Base-by-base conservation (phyloP, 2,888 invertebrate species). In the Blastobasis adustella region DNA sequence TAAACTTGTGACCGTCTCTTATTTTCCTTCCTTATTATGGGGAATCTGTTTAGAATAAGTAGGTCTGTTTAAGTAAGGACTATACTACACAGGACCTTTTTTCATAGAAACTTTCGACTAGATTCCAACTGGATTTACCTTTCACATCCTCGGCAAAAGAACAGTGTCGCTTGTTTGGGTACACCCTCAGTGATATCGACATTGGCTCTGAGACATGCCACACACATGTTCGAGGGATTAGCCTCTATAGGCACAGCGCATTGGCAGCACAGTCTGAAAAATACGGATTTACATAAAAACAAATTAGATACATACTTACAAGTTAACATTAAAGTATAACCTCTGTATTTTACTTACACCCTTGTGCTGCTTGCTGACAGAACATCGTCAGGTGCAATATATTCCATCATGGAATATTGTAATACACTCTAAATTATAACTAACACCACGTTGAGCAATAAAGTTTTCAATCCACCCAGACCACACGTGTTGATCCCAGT, bases 211-310 rank as follows among this genome's bases (percentile, higher is more conserved):
- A 99, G 82, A 80, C 99, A 99, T 23, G 94, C 95, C 1, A 98
- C 96, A 80, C 99, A 99, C 97, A 98, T 98, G 80, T 98, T 99
- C 0, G 98, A 93, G 3, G 97, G 96, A 88, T 99, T 99, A 39
- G 99, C 95, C 66, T 96, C 95, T 53, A 99, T 99, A 23, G 92
- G 87, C 9, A 92, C 91, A 8, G 98, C 98, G 88, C 99, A 99
- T 78, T 97, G 94, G 72, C 99, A 99, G 76, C 99, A 99, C 67
- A 96, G 90, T 79, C 94, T 94, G 69, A 52, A 76, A 74, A 49
- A 45, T 52, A 37, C 49, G 10, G 42, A 36, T 4, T 45, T 41
- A 23, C 23, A 3, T 23, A 23, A 23, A 23, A 23, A 23, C 23
- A 23, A 23, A 2, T 23, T 23, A 23, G 23, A 23, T 23, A 23